phyloP scores from a whole-genome alignment of 2,888 invertebrate genomes.

The Trachelus stipa region DNA sequence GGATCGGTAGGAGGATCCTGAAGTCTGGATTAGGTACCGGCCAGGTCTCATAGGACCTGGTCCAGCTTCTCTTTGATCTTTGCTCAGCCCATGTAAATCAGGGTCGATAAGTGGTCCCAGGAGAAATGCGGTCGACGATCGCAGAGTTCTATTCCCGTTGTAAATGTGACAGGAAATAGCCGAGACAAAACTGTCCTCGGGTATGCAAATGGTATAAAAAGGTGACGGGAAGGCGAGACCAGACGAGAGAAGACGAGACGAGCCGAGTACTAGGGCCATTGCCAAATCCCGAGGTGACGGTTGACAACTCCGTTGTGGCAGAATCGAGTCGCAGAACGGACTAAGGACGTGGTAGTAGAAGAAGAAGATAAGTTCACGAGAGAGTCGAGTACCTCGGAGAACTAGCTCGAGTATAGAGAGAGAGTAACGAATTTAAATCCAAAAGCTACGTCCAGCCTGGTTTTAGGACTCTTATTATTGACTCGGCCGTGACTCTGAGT shows the following conservation, averaged over 20 bases:
- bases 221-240: conserved; percentile 25
- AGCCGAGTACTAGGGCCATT: conserved; percentile 41
- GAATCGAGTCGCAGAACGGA: neutral
- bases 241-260: conserved; percentile 17
- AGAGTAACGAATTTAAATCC: too few relatives aligned
- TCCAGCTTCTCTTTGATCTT: too few relatives aligned
- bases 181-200: conserved; percentile 39
- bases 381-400: neutral
- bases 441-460: too few relatives aligned
- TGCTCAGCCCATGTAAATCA: too few relatives aligned
- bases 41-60: too few relatives aligned
- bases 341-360: neutral
- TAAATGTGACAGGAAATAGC: conserved; percentile 60
- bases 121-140: conserved; percentile 55
- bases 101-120: conserved; percentile 24
- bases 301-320: conserved; percentile 36
- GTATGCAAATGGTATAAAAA: conserved; percentile 19
- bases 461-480: too few relatives aligned
- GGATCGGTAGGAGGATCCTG: too few relatives aligned
- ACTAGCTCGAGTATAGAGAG: too few relatives aligned
- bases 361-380: neutral
- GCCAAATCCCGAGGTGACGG: conserved; percentile 38
- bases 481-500: conserved; percentile 31
- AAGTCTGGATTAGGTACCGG: too few relatives aligned
- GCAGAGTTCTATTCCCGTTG: conserved; percentile 54